A percentile compares a stretch with the other conserved stretches of the same genome.
Evolutionary conservation across 2,888 invertebrate species (phyloP).

Genomic region (Trachelus iudaicus): DNA sequence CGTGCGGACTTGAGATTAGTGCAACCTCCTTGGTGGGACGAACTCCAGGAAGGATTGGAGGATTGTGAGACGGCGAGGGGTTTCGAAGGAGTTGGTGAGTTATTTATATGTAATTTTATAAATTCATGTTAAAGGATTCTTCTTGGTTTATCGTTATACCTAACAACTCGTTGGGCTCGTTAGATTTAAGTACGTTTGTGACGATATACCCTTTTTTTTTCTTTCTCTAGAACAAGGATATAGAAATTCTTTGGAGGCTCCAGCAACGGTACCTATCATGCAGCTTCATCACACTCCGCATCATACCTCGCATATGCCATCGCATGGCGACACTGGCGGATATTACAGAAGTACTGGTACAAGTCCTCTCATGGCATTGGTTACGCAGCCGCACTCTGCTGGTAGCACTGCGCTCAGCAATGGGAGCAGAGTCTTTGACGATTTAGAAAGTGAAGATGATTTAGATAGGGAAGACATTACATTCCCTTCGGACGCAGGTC

Average conservation of each 20-base stretch:
- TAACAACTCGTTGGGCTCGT: not conserved
- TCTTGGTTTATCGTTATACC: not conserved
- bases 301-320: constrained; percentile 52
- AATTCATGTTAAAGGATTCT: not conserved
- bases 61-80: constrained; percentile 62
- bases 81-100: constrained; percentile 38
- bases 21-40: constrained; percentile 97
- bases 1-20: constrained; percentile 91
- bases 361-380: constrained; percentile 70
- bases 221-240: constrained; percentile 52
- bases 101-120: not conserved
- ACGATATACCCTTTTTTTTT: not conserved
- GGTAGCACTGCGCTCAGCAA: constrained; percentile 70
- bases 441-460: constrained; percentile 91
- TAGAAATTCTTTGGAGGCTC: constrained; percentile 57
- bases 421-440: constrained; percentile 79
- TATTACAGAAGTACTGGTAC: constrained; percentile 71
- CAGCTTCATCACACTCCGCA: constrained; percentile 54
- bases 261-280: constrained; percentile 51
- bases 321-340: constrained; percentile 56
- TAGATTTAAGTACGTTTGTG: not conserved
- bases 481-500: constrained; percentile 81
- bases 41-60: constrained; percentile 77
- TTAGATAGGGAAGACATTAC: constrained; percentile 87
- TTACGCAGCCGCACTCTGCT: constrained; percentile 65